Conservation (phyloP, 2,888 invertebrate genomes). For the Orthosia cruda region DNA sequence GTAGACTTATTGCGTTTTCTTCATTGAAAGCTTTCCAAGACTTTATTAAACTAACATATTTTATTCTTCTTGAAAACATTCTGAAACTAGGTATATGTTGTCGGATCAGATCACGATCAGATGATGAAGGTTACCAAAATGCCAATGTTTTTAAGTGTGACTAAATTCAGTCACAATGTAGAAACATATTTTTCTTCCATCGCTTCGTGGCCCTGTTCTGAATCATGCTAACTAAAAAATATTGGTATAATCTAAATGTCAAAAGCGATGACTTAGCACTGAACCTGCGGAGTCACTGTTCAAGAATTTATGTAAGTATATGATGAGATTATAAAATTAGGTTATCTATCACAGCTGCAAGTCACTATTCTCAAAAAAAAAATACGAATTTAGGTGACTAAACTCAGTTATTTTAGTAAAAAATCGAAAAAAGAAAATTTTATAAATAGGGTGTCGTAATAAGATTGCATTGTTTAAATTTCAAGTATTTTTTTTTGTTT, state of each 20-base stretch:
- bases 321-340: conserved; percentile 57
- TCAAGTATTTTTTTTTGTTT: too few relatives aligned
- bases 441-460: too few relatives aligned
- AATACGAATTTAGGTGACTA: conserved; percentile 8
- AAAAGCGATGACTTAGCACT: conserved; percentile 69
- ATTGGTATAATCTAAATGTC: conserved; percentile 62
- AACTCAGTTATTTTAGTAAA: not conserved
- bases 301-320: conserved; percentile 55
- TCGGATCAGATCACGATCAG: not conserved
- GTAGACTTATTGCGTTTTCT: not conserved
- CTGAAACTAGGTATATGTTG: not conserved
- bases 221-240: conserved; percentile 68
- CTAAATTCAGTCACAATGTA: not conserved
- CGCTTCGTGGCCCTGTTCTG: not conserved
- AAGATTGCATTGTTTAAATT: too few relatives aligned
- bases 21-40: not conserved
- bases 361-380: conserved; percentile 16
- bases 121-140: not conserved
- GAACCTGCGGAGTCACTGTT: conserved; percentile 66
- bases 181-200: not conserved
- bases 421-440: not conserved
- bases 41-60: not conserved
- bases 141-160: not conserved
- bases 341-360: conserved; percentile 46
- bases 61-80: too few relatives aligned